phyloP scores from a whole-genome alignment of 2,888 invertebrate genomes.

The Trachelus stipa region DNA sequence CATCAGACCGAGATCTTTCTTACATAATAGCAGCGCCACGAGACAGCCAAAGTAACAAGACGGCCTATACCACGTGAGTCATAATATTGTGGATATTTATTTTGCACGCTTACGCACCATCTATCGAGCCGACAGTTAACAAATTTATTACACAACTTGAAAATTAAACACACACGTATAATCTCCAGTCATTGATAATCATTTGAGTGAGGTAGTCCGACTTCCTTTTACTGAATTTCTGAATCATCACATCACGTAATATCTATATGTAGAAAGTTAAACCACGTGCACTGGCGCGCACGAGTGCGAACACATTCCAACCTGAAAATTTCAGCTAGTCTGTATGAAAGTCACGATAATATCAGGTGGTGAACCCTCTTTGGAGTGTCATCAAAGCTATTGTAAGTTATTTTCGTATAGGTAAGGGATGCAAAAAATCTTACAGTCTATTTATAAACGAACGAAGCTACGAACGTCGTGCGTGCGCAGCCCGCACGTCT shows the following conservation, averaged over 20 bases:
- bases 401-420: background rate
- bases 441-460: conserved; percentile 34
- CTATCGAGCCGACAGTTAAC: conserved; percentile 41
- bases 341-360: background rate
- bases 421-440: background rate
- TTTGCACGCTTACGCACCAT: conserved; percentile 32
- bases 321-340: background rate
- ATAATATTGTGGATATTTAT: conserved; percentile 23
- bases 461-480: conserved; percentile 54
- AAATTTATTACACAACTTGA: conserved; percentile 32
- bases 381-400: background rate
- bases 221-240: background rate
- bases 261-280: background rate
- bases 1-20: background rate
- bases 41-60: background rate
- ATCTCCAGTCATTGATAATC: background rate
- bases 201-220: background rate
- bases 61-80: background rate
- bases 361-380: background rate
- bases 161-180: background rate
- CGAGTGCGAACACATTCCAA: background rate
- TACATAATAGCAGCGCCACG: background rate
- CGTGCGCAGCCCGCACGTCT: conserved; percentile 67
- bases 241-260: background rate
- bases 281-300: background rate